phyloP scores from a whole-genome alignment of 2,113 vertebrate species.

The Rhombomys opimus region DNA sequence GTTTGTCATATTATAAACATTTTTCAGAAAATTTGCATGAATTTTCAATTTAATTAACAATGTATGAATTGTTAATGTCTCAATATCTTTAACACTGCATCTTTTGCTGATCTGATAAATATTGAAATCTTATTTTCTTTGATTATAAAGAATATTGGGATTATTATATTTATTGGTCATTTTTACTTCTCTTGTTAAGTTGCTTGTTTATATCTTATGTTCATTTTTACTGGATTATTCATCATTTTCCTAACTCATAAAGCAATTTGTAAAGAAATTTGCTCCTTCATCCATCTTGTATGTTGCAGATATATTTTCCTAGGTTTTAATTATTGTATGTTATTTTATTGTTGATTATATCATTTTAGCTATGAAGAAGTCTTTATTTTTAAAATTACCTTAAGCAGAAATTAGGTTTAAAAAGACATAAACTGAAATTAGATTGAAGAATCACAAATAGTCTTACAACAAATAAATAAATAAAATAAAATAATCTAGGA shows the following conservation, averaged over 20 bases:
- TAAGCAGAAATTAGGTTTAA: neutral
- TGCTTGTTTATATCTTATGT: neutral
- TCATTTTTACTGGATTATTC: neutral
- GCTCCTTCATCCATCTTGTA: neutral
- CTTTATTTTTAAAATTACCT: neutral
- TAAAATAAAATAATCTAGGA: neutral
- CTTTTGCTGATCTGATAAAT: neutral
- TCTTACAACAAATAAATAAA: neutral
- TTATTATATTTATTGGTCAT: neutral
- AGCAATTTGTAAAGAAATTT: neutral
- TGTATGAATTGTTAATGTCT: neutral
- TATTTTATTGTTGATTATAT: neutral
- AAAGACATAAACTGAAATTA: neutral
- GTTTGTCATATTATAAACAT: neutral
- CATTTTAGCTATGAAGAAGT: neutral
- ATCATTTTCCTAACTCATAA: neutral
- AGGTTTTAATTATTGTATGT: neutral
- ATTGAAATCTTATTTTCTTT: neutral
- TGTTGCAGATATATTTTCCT: neutral
- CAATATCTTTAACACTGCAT: neutral
- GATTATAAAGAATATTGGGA: neutral
- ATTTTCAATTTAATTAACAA: neutral
- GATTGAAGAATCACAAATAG: neutral
- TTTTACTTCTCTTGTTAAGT: neutral
- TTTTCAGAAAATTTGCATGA: conserved; percentile 9